Evolutionary conservation across 2,888 invertebrate species (phyloP), one percentile per base, ranked within the genome.

Genomic region (Lepidocyrtoides sp.): DNA sequence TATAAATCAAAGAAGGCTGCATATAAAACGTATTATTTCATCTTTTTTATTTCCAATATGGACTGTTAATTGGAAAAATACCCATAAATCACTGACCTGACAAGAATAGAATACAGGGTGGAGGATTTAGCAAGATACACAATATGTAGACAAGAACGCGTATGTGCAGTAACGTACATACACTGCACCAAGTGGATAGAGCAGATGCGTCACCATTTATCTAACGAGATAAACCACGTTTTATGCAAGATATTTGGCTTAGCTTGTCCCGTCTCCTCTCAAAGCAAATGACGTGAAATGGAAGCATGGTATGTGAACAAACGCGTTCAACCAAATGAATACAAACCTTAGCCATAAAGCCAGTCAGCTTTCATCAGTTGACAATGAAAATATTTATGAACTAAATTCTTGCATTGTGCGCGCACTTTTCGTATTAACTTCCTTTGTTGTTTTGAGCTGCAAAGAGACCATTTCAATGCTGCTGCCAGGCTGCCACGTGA

Each of bases 11-110:
- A 44, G 20, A 10, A 60, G 17, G 36, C 5, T 57, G 41, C 4
- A 36, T 32, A 36, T 8, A 41, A 41, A 41, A 57, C 23, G 5
- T 10, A 63, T 48, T 75, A 86, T 32, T 36, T 32, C 54, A 48
- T 85, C n/a, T 32, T 72, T 17, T 77, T 66, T 79, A 23, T 48
- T 82, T 75, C 89, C 83, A 89, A 89, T 89, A 89, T 60, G 75
- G 83, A 12, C 48, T 57, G 83, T 89, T 89, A 89, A 89, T 89
- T 89, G 89, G 89, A 89, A 89, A 89, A 89, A 83, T 48, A 32
- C 63, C 17, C 89, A 89, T 89, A 89, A 89, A 89, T 89, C 89
- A 89, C 83, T 72, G 14, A 32, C 32, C 75, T 82, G 83, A 77
- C 75, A 87, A 66, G 79, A 87, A 87, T 77, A 87, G 77, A 87